Conservation (phyloP, 2,888 invertebrate species). For the Hedya salicella region DNA sequence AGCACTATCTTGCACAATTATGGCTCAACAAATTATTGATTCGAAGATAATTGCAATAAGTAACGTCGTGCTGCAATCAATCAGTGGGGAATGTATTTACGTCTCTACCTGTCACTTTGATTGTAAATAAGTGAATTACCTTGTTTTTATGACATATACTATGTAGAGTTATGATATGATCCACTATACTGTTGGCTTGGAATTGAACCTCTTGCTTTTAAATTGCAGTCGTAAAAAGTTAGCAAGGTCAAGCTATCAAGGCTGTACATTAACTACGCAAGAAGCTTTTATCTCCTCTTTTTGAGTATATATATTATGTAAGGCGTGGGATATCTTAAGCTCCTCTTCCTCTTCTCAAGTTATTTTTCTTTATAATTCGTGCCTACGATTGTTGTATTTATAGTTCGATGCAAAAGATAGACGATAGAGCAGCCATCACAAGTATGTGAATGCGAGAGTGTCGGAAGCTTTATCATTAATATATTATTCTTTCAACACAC, state of each 20-base stretch:
- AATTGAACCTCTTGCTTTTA: no score
- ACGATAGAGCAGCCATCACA: no score
- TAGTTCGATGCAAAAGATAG: no score
- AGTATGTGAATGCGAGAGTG: no score
- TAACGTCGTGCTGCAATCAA: conserved; percentile 10
- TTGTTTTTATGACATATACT: not conserved
- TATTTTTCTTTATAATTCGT: no score
- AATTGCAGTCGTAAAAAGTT: not conserved
- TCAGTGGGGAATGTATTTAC: conserved; percentile 15
- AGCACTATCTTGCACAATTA: conserved; percentile 16
- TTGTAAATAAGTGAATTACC: not conserved
- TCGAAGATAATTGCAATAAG: conserved; percentile 33
- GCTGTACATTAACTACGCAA: not conserved
- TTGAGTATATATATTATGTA: not conserved
- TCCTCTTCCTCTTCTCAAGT: no score
- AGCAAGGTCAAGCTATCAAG: not conserved
- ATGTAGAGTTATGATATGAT: no score
- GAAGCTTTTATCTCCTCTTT: not conserved
- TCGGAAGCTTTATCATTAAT: no score
- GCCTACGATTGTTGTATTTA: no score
- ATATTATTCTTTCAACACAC: no score
- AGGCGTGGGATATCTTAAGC: not conserved
- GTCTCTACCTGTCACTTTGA: conserved; percentile 8
- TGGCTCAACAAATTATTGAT: conserved; percentile 4
- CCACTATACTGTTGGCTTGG: no score